These are phyloP conservation scores for Arion vulgaris DNA, from an alignment of 1,140 invertebrate genomes.

Conservation along the genomic window DNA sequence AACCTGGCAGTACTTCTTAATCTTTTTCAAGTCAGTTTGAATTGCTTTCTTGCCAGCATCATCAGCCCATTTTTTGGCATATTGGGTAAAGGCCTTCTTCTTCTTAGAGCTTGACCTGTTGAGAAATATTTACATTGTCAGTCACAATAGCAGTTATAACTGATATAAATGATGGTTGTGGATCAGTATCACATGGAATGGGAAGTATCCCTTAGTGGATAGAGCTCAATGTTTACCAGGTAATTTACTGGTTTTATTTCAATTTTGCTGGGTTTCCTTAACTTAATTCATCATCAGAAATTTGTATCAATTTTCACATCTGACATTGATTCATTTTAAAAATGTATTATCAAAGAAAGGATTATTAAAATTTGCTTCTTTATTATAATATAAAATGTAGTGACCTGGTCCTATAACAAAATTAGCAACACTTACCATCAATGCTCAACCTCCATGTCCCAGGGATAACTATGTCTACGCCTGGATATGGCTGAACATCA, in stretches of 20 bases:
- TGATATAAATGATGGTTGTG: background rate
- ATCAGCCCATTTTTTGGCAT: conserved; percentile 99
- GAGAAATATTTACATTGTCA: conserved; percentile 9
- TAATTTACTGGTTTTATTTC: background rate
- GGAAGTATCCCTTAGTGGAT: background rate
- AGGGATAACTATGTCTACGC: no score
- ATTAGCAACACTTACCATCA: no score
- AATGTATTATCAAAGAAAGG: no score
- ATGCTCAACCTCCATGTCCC: no score
- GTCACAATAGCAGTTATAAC: background rate
- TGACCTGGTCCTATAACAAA: no score
- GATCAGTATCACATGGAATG: background rate
- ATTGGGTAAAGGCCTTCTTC: conserved; percentile 99
- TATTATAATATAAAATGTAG: no score
- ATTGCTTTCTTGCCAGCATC: conserved; percentile 96
- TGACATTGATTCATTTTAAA: no score
- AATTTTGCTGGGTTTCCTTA: no score
- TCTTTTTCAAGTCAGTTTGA: conserved; percentile 96
- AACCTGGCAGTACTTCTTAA: conserved; percentile 98
- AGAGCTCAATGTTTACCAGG: background rate
- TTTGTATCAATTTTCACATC: no score
- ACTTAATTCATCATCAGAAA: no score
- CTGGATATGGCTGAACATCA: no score
- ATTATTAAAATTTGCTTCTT: no score
- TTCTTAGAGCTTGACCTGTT: conserved; percentile 99